Conservation (phyloP, 64 coral and sea anemone genomes). For the Actinia tenebrosa region DNA sequence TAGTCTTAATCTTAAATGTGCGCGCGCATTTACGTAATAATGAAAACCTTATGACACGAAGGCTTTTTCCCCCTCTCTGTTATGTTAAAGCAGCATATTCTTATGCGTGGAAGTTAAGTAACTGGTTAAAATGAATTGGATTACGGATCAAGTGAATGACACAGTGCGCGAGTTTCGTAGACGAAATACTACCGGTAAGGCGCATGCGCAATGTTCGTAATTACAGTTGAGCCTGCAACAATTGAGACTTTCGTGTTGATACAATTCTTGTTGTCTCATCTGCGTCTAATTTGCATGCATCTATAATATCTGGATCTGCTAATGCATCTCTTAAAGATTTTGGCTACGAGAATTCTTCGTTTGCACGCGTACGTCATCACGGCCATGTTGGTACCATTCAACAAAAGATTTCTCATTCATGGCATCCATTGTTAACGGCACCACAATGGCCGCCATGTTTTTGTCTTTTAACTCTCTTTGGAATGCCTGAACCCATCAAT, state of each 20-base stretch:
- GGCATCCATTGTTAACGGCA: too few relatives aligned
- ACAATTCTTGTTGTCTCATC: background rate
- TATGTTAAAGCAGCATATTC: background rate
- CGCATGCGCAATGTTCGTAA: background rate
- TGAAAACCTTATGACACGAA: background rate
- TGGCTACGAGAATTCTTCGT: too few relatives aligned
- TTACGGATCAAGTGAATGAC: constrained; percentile 7
- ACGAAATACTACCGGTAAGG: background rate
- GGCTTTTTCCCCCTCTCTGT: too few relatives aligned
- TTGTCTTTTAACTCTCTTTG: too few relatives aligned
- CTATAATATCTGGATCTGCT: too few relatives aligned
- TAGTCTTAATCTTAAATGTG: background rate
- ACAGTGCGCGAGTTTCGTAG: constrained; percentile 2
- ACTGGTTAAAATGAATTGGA: constrained; percentile 13
- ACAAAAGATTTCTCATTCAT: too few relatives aligned
- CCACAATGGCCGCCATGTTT: too few relatives aligned
- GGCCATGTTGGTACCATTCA: too few relatives aligned
- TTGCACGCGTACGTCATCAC: too few relatives aligned
- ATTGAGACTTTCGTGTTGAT: background rate
- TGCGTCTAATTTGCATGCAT: too few relatives aligned
- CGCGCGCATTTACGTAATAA: background rate
- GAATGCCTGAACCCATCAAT: too few relatives aligned
- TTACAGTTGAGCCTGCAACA: background rate
- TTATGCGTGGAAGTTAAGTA: background rate
- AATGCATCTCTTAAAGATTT: too few relatives aligned